A percentile compares a stretch with the other conserved stretches of the same genome.
Conservation (phyloP, 2,113 vertebrate genomes). For the Mellivora capensis region DNA sequence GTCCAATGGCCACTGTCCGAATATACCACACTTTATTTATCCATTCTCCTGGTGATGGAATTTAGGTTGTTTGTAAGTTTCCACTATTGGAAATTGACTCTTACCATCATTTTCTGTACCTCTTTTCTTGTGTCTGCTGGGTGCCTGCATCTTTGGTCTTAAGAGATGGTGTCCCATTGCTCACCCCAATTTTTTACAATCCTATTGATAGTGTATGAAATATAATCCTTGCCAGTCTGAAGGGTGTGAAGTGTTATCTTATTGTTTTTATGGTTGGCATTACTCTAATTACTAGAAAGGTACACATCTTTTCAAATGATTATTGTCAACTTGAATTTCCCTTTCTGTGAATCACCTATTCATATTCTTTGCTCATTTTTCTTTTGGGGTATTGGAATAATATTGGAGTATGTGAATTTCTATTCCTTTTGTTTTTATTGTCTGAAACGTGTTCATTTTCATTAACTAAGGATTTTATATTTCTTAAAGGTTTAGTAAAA, state of each 20-base stretch:
- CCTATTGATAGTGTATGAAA: not conserved
- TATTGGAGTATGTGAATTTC: not conserved
- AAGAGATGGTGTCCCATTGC: not conserved
- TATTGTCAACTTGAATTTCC: not conserved
- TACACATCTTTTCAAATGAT: not conserved
- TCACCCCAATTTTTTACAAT: not conserved
- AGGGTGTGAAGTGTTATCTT: not conserved
- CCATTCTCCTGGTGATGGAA: not conserved
- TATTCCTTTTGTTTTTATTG: not conserved
- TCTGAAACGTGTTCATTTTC: not conserved
- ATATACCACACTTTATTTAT: not conserved
- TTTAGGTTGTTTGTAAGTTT: not conserved
- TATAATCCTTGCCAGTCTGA: not conserved
- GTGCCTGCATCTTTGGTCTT: not conserved
- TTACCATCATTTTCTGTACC: not conserved
- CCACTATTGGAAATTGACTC: not conserved
- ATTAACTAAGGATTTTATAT: not conserved
- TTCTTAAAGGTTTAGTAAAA: not conserved
- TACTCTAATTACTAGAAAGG: not conserved
- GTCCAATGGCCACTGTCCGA: too few relatives aligned
- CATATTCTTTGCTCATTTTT: not conserved
- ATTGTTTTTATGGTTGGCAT: not conserved
- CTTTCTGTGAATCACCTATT: not conserved
- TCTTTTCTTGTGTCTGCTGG: not conserved
- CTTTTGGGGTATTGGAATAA: not conserved